Percentiles rank a stretch among this genome's conserved stretches.
Conservation (phyloP, 2,113 vertebrate genomes). For the Prunella fulvescens region DNA sequence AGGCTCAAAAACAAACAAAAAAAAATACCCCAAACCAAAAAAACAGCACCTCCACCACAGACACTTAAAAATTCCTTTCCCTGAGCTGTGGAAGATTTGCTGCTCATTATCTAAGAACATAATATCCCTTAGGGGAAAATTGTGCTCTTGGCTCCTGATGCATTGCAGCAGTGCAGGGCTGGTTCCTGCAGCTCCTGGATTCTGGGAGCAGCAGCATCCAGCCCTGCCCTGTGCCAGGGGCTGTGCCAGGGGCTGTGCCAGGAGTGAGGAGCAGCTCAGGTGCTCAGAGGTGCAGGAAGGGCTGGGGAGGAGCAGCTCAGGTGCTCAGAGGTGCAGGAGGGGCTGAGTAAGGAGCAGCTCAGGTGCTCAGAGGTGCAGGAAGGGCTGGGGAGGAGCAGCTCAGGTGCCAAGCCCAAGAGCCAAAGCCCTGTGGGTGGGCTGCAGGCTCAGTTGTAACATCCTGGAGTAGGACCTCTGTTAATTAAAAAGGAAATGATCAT, state of each 20-base stretch:
- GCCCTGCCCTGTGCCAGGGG: not conserved
- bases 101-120: not conserved
- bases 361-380: not conserved
- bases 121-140: not conserved
- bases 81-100: not conserved
- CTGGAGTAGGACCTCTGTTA: constrained; percentile 32
- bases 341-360: not conserved
- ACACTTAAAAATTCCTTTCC: not conserved
- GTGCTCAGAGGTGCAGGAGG: not conserved
- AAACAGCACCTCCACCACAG: not conserved
- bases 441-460: not conserved
- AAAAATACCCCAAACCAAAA: not conserved
- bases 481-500: constrained; percentile 47
- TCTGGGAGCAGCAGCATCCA: not conserved
- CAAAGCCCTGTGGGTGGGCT: not conserved
- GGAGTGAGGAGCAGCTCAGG: not conserved
- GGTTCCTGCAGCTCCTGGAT: rapidly evolving
- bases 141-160: not conserved
- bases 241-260: not conserved
- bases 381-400: not conserved
- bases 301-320: not conserved
- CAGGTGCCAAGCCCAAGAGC: not conserved
- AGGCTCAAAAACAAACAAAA: not conserved
- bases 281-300: not conserved
- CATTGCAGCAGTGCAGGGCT: not conserved